Evolutionary conservation across 2,888 invertebrate genomes (phyloP).

Genomic region (Luperina testacea): DNA sequence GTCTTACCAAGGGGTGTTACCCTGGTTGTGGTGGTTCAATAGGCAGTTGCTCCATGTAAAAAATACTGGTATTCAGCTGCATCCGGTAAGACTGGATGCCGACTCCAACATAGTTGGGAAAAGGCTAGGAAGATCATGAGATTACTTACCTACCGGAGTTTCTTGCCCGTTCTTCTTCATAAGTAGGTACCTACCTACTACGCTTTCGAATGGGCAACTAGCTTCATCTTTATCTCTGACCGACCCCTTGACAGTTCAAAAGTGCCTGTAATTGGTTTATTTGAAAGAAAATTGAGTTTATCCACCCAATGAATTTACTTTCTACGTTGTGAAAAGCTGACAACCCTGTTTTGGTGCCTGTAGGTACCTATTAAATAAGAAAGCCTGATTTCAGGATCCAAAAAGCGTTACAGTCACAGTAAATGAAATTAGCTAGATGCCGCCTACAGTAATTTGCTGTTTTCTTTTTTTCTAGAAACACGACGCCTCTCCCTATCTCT

Average conservation of each 20-base stretch:
- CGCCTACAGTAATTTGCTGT: background rate
- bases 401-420: conserved; percentile 29
- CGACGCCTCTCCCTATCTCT: background rate
- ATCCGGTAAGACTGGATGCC: background rate
- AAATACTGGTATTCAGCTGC: background rate
- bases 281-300: background rate
- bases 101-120: background rate
- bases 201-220: background rate
- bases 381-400: background rate
- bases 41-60: background rate
- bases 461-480: conserved; percentile 7
- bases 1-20: background rate
- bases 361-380: background rate
- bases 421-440: conserved; percentile 24
- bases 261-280: background rate
- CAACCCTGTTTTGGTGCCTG: background rate
- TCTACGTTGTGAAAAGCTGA: background rate
- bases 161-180: background rate
- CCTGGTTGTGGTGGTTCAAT: too few species aligned
- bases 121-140: background rate
- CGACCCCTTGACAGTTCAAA: background rate
- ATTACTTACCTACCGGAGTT: background rate
- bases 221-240: background rate
- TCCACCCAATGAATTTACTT: background rate
- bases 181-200: background rate